Conservation (phyloP, 2,797 vertebrate genomes). For the Ceryle rudis region DNA sequence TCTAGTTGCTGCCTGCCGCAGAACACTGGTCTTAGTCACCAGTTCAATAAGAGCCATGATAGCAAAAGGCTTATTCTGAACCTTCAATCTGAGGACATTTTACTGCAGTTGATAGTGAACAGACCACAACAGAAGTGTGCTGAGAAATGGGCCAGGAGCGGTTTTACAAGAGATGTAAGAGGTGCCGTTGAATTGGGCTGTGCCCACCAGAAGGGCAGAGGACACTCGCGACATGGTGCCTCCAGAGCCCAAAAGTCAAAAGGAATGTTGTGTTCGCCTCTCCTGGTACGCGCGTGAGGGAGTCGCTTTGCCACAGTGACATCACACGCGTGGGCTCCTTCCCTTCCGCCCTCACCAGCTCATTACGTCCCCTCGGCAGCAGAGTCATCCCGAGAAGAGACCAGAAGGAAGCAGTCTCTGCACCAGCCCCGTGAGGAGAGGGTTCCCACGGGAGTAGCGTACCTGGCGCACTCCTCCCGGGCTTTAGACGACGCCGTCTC, state of each 20-base stretch:
- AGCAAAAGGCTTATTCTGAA: neutral
- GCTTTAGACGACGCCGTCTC: slow-evolving; percentile 80
- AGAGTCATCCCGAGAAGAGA: neutral
- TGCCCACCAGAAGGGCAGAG: neutral
- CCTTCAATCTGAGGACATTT: neutral
- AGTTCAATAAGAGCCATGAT: neutral
- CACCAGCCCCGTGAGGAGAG: neutral
- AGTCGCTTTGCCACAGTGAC: neutral
- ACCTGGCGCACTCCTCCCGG: slow-evolving; percentile 81
- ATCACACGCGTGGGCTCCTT: rapidly evolving
- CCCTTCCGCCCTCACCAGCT: neutral
- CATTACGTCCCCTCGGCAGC: neutral
- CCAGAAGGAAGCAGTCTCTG: neutral
- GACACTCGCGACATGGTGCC: neutral
- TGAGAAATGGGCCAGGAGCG: neutral
- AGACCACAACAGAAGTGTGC: rapidly evolving
- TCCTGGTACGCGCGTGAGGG: neutral
- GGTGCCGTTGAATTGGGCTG: neutral
- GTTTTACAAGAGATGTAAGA: neutral
- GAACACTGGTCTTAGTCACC: neutral
- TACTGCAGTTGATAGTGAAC: neutral
- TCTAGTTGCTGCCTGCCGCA: slow-evolving; percentile 79
- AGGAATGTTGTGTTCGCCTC: neutral
- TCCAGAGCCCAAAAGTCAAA: neutral
- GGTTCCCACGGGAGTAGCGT: neutral